Conservation (phyloP, 2,888 invertebrate genomes). For the Aquatica leii region DNA sequence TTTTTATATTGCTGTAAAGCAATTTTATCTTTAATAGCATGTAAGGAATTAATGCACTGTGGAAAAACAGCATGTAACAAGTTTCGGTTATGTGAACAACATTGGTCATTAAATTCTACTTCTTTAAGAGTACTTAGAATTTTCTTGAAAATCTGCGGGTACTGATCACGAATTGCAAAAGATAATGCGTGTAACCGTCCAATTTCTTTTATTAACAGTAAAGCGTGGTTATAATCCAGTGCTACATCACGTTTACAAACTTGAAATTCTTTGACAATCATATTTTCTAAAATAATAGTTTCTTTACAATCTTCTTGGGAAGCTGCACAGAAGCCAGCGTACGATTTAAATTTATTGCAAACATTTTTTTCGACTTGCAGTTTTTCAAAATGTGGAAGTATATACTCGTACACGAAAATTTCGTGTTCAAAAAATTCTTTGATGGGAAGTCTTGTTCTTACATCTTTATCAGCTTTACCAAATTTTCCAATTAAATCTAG, state of each 20-base stretch:
- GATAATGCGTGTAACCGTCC: constrained; percentile 50
- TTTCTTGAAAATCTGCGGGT: constrained; percentile 41
- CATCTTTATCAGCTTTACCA: too few relatives aligned
- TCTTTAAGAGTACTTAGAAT: constrained; percentile 35
- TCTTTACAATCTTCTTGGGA: constrained; percentile 39
- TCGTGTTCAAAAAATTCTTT: background rate
- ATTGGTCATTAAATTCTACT: constrained; percentile 35
- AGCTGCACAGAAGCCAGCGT: constrained; percentile 33
- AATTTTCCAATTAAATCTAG: too few relatives aligned
- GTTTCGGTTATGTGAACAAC: too few relatives aligned
- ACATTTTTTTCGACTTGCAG: background rate
- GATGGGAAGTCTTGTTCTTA: background rate
- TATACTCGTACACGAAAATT: background rate
- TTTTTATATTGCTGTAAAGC: constrained; percentile 26
- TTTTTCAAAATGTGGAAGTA: background rate
- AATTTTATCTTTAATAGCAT: constrained; percentile 16
- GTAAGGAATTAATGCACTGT: background rate
- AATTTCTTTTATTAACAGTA: constrained; percentile 45
- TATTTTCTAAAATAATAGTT: constrained; percentile 44
- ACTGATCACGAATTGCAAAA: constrained; percentile 45
- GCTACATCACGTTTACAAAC: constrained; percentile 36
- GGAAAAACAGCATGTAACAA: background rate
- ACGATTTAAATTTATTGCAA: constrained; percentile 27
- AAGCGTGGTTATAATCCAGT: constrained; percentile 46
- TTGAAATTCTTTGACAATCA: constrained; percentile 45